Evolutionary conservation across 2,797 vertebrate species (phyloP).

Genomic region (Monodelphis domestica): DNA sequence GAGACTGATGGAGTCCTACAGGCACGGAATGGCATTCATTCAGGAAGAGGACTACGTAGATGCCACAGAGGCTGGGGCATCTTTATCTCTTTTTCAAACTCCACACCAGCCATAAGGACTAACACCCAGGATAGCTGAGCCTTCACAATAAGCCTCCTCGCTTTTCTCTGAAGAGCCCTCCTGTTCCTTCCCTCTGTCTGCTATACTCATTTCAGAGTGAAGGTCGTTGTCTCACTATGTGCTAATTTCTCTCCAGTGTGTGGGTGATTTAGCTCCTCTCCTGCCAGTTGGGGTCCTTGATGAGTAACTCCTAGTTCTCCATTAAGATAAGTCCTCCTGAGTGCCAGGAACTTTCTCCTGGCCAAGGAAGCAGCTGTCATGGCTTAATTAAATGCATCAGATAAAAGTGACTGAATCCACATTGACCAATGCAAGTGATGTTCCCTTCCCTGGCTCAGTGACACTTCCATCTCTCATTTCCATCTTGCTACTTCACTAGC

Average conservation of each 20-base stretch:
- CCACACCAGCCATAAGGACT: neutral
- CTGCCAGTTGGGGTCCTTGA: neutral
- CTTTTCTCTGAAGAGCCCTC: neutral
- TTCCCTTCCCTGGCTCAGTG: neutral
- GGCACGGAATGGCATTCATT: neutral
- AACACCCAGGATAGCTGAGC: neutral
- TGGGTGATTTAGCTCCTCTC: neutral
- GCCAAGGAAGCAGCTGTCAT: neutral
- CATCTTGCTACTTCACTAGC: conserved; percentile 30
- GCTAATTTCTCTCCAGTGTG: conserved; percentile 1
- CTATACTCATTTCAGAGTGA: neutral
- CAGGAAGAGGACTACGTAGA: neutral
- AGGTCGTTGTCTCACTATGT: neutral
- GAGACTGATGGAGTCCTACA: neutral
- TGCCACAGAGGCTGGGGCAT: neutral
- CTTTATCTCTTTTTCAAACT: neutral
- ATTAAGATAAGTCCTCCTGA: neutral
- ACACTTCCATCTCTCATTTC: neutral
- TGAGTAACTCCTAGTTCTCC: neutral
- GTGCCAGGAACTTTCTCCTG: neutral
- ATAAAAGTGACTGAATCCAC: neutral
- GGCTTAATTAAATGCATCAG: conserved; percentile 11
- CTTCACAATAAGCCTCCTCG: neutral
- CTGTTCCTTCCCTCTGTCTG: neutral
- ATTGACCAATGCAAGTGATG: neutral